phyloP scores from a whole-genome alignment of 2,113 vertebrate species.

The Chlorocebus sabaeus region DNA sequence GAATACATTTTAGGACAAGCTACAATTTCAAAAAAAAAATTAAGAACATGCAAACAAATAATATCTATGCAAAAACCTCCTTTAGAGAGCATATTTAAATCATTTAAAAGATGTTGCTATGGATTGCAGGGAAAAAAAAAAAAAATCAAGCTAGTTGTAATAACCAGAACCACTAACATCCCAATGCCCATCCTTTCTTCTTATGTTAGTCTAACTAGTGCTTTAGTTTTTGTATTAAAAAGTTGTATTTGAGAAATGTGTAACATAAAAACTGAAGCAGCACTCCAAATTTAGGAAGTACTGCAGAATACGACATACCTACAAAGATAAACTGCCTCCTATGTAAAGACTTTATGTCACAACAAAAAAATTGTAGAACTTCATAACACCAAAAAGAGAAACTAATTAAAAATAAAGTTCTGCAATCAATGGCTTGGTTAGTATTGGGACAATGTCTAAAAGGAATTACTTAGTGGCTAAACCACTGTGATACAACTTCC shows the following conservation, averaged over 20 bases:
- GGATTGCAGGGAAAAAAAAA: neutral
- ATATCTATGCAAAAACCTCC: neutral
- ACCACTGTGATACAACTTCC: neutral
- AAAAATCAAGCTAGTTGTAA: neutral
- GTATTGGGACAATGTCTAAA: neutral
- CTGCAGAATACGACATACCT: neutral
- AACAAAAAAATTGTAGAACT: neutral
- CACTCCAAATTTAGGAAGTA: neutral
- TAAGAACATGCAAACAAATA: conserved; percentile 25
- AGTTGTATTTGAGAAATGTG: neutral
- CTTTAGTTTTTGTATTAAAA: conserved; percentile 23
- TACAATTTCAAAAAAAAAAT: neutral
- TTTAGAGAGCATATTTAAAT: neutral
- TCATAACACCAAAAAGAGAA: neutral
- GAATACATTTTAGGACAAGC: neutral
- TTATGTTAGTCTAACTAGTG: neutral
- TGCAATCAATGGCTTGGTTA: neutral
- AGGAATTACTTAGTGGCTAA: neutral
- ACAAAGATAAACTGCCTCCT: neutral
- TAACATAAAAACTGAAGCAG: neutral
- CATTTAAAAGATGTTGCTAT: neutral
- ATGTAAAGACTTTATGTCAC: neutral
- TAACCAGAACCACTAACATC: neutral
- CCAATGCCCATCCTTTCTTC: neutral
- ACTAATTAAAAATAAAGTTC: conserved; percentile 20